Evolutionary conservation across 1,140 invertebrate species (phyloP), one percentile per base, ranked within the genome.

Genomic region (Drosophila nannoptera): DNA sequence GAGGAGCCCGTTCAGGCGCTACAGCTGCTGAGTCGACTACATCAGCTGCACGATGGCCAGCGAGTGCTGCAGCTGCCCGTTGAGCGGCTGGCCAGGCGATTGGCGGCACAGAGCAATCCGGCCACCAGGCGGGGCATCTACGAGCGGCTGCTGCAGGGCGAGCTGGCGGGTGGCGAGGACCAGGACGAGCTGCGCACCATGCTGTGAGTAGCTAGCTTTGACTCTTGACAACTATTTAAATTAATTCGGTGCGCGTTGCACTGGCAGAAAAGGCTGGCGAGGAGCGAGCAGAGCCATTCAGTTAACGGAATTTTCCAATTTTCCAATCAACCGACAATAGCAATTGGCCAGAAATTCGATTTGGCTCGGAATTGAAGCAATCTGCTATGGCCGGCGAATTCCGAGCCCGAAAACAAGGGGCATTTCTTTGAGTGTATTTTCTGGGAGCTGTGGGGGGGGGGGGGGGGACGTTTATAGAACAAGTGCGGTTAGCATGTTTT

Each of bases 21-120:
- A 22, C 71, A 86, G n/a, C 65, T 86, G n/a, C 68, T 86, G 6
- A 69, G 77, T 71, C 74, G 82, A 12, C 70, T 86, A 12, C 81
- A 86, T 71, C 77, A 86, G 64, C 49, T 86, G 46, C 74, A 86
- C 48, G 64, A 64, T 4, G 82, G 77, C 0, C 58, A 80, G 43
- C 81, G 81, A 7, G 55, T 66, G 2, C 16, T 77, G 53, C 77
- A 81, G 45, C 32, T 86, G 42, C 74, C 82, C 52, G 54, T 86
- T 48, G 81, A 86, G 60, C 67, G 81, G 0, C 29, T 86, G 61
- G 70, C 81, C 4, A 58, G 65, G 7, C 61, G 77, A 32, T 49
- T 86, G 52, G 49, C 50, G 14, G 61, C 66, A 35, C 81, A 86
- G 42, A 67, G 70, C 45, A 49, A 53, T 0, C 35, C 64, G 29